A percentile compares a stretch with the other conserved stretches of the same genome.
Evolutionary conservation across 2,888 invertebrate genomes (phyloP).

Genomic region (Cephus spinipes): DNA sequence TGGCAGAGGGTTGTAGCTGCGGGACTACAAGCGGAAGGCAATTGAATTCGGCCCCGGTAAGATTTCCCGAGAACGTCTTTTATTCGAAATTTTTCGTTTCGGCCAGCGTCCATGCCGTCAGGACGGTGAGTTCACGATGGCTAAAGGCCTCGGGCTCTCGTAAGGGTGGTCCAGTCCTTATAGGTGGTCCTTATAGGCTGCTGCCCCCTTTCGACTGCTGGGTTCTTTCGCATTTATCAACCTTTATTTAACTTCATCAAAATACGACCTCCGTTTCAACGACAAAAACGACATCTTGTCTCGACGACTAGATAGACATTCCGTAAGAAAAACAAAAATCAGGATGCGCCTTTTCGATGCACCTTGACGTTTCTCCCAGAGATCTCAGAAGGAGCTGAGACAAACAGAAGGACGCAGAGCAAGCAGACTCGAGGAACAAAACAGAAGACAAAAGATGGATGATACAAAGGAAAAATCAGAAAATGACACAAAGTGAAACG

Average conservation of each 20-base stretch:
- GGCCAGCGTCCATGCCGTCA: neutral
- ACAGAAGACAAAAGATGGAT: neutral
- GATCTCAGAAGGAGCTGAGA: neutral
- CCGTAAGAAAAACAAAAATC: neutral
- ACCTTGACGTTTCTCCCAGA: neutral
- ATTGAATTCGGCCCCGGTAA: neutral
- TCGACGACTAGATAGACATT: neutral
- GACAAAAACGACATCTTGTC: constrained; percentile 7
- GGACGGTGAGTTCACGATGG: neutral
- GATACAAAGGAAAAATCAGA: neutral
- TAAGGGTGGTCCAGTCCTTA: neutral
- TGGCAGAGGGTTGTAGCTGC: neutral
- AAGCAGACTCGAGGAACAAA: neutral
- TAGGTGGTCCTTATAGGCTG: neutral
- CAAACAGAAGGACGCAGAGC: neutral
- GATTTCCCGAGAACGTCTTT: neutral
- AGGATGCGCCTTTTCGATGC: neutral
- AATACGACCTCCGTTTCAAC: constrained; percentile 23
- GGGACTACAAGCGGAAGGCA: neutral
- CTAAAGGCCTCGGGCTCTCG: neutral
- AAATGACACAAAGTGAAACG: neutral
- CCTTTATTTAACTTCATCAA: constrained; percentile 23
- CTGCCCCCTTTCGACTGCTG: neutral
- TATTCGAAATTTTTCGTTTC: neutral
- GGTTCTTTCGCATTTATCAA: constrained; percentile 20